These are phyloP conservation scores for Lamprotornis superbus DNA, from an alignment of 2,113 vertebrate genomes.

Conservation along the genomic window DNA sequence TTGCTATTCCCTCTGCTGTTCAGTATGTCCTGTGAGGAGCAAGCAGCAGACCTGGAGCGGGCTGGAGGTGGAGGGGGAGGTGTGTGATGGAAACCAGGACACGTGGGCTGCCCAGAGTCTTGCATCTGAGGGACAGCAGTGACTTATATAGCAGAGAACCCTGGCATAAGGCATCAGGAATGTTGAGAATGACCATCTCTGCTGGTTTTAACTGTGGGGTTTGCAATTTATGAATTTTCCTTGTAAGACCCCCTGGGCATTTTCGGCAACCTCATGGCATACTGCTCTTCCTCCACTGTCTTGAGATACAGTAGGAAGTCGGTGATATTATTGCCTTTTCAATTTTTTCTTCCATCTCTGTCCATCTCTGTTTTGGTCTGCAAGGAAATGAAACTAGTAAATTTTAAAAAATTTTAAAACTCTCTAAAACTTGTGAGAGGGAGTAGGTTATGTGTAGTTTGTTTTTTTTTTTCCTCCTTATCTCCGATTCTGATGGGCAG, in stretches of 20 bases:
- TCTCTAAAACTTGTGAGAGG: background rate
- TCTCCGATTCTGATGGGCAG: background rate
- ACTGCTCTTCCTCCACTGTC: background rate
- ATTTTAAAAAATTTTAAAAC: background rate
- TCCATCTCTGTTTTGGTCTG: background rate
- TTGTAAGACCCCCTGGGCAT: background rate
- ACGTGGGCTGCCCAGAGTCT: no score
- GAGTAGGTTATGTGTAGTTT: background rate
- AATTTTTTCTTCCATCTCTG: background rate
- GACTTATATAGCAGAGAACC: background rate
- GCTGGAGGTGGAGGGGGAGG: background rate
- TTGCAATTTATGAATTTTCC: background rate
- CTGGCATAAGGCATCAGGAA: background rate
- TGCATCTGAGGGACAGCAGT: background rate
- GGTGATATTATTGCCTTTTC: background rate
- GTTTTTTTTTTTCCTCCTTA: no score
- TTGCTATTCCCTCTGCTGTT: background rate
- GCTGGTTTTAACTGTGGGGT: background rate
- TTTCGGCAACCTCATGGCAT: background rate
- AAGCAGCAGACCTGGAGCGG: no score
- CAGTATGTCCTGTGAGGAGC: fast-evolving
- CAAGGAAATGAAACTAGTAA: background rate
- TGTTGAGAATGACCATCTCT: background rate
- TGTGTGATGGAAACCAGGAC: background rate
- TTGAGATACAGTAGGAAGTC: background rate